These are phyloP conservation scores for Rutpela maculata DNA, from an alignment of 2,888 invertebrate genomes.

Conservation along the genomic window DNA sequence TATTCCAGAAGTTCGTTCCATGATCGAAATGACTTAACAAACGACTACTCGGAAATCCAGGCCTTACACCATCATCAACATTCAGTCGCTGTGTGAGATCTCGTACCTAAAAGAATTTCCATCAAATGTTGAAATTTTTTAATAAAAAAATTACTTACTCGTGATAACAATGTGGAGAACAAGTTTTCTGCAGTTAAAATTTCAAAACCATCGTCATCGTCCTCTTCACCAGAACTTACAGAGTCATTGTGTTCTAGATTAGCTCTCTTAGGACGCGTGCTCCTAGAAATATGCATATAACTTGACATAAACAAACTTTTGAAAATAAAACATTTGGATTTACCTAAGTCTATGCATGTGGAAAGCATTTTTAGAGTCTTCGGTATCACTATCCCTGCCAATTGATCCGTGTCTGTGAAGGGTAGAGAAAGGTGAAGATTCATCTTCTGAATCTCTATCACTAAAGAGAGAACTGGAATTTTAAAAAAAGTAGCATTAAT, in stretches of 20 bases:
- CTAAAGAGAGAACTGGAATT: conserved; percentile 80
- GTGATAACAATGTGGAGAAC: conserved; percentile 89
- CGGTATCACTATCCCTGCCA: conserved; percentile 78
- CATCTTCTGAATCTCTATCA: conserved; percentile 84
- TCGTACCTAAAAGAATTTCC: conserved; percentile 78
- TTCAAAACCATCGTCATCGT: conserved; percentile 94
- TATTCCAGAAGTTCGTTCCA: conserved; percentile 73
- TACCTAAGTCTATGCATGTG: conserved; percentile 82
- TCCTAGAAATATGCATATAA: conserved; percentile 72
- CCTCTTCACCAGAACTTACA: conserved; percentile 91
- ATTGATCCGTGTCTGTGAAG: conserved; percentile 78
- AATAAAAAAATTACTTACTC: conserved; percentile 77
- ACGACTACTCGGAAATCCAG: conserved; percentile 80
- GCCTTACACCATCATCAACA: conserved; percentile 84
- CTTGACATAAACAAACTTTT: background rate
- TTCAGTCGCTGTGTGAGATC: conserved; percentile 90
- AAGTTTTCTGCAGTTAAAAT: conserved; percentile 93
- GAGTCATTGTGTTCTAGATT: conserved; percentile 86
- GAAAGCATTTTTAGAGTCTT: conserved; percentile 74
- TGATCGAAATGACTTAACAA: conserved; percentile 76
- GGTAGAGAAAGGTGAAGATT: conserved; percentile 78
- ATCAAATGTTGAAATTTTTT: background rate
- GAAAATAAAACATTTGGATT: background rate
- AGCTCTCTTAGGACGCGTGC: conserved; percentile 81
- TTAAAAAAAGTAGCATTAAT: background rate